Evolutionary conservation across 2,888 invertebrate species (phyloP).

Genomic region (Bombylius major): DNA sequence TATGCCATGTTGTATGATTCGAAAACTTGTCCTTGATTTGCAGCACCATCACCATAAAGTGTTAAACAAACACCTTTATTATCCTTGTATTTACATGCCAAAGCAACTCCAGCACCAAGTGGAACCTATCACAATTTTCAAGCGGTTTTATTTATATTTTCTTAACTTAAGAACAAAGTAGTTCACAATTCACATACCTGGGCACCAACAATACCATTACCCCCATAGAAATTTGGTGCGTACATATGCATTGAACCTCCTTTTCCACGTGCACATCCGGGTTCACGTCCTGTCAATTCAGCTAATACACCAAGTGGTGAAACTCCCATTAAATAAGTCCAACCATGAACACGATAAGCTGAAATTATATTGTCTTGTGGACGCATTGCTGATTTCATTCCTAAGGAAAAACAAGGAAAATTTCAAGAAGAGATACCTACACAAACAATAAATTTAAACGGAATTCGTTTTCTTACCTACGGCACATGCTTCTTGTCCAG

Average conservation of each 20-base stretch:
- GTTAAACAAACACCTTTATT: conserved; percentile 79
- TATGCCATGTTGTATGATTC: conserved; percentile 94
- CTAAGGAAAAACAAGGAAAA: conserved; percentile 28
- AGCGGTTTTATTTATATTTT: background rate
- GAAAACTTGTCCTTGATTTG: conserved; percentile 88
- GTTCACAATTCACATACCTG: conserved; percentile 49
- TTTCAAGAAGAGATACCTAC: no score
- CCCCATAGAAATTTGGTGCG: conserved; percentile 80
- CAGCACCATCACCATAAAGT: conserved; percentile 87
- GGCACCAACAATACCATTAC: conserved; percentile 98
- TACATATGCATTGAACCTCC: conserved; percentile 99
- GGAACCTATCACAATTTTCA: conserved; percentile 52
- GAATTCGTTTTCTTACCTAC: conserved; percentile 21
- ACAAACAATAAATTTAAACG: background rate
- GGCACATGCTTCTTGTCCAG: conserved; percentile 63
- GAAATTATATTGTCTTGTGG: conserved; percentile 84
- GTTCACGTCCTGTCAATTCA: conserved; percentile 78
- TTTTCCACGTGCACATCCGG: conserved; percentile 88
- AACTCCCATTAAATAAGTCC: conserved; percentile 90
- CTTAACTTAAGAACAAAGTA: background rate
- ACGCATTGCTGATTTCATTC: conserved; percentile 77
- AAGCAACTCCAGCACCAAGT: conserved; percentile 84
- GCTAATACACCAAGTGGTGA: conserved; percentile 63
- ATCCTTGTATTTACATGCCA: conserved; percentile 78
- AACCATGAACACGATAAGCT: conserved; percentile 95